Evolutionary conservation across 2,797 vertebrate genomes (phyloP), one percentile per base, ranked within the genome.

Genomic region (Trematocara caparti): DNA sequence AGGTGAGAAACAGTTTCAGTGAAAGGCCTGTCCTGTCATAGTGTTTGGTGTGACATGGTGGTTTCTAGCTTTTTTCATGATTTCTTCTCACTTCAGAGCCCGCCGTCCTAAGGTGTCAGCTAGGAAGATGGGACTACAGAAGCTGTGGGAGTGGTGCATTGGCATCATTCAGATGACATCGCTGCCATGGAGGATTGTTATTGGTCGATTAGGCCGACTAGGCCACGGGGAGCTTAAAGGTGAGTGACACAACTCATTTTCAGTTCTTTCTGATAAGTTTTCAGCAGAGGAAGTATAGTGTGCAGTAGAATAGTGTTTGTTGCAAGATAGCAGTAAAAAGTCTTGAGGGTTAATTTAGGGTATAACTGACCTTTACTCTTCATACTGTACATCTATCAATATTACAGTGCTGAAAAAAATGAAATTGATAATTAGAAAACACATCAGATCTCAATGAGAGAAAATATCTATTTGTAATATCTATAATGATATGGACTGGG

Each of bases 141-240:
- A 99, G 91, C 90, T 99, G 1, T 99, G 98, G 98, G 98, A 99
- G 19, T 99, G 98, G 98, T 99, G 98, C 75, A 86, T 99, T 1
- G 98, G 98, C 5, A 96, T 99, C 55, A 97, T 99, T 19, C 98
- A 99, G 91, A 99, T 98, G 98, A 99, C 98, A 2, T 98, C 98
- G 1, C 89, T 99, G 81, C 98, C 98, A 0, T 99, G 98, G 98
- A 98, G 98, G 95, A 97, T 99, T 27, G 98, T 99, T 15, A 99
- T 99, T 10, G 98, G 98, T 19, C 97, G 98, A 45, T 96, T 99
- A 17, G 98, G 98, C 66, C 95, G 98, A 69, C 94, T 99, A 5
- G 98, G 98, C 66, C 98, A 99, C 0, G 98, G 98, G 27, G 98
- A 99, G 81, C 93, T 99, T 8, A 99, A 99, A 96, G 98, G 98